phyloP scores from a whole-genome alignment of 1,140 invertebrate species.

The Nephotettix cincticeps region DNA sequence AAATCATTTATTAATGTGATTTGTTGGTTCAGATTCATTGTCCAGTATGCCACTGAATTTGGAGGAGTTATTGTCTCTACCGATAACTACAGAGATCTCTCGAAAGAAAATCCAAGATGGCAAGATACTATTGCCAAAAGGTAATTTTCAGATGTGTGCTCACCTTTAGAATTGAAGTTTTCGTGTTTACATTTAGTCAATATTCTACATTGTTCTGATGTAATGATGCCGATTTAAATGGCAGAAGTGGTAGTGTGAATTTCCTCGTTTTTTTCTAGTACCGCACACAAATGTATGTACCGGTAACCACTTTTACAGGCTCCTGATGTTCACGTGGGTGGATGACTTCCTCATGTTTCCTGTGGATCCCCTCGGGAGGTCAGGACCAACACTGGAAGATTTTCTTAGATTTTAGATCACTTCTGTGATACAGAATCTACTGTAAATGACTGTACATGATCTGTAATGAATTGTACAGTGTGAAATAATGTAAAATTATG shows the following conservation, averaged over 20 bases:
- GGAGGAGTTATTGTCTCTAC: slow-evolving; percentile 86
- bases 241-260: too few species aligned
- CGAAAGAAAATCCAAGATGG: slow-evolving; percentile 73
- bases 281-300: too few species aligned
- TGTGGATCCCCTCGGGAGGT: slow-evolving; percentile 82
- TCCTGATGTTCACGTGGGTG: slow-evolving; percentile 68
- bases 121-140: slow-evolving; percentile 62
- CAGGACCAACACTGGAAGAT: slow-evolving; percentile 74
- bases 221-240: neutral
- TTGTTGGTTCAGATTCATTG: slow-evolving; percentile 62
- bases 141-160: slow-evolving; percentile 25
- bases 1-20: slow-evolving; percentile 1
- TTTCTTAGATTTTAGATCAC: slow-evolving; percentile 69
- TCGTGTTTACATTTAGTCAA: neutral
- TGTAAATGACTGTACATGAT: too few species aligned
- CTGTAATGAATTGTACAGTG: too few species aligned
- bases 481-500: too few species aligned
- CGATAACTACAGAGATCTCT: slow-evolving; percentile 86
- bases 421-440: too few species aligned
- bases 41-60: slow-evolving; percentile 78
- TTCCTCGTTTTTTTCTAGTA: too few species aligned
- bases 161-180: neutral
- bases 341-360: slow-evolving; percentile 83
- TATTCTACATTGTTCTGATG: neutral
- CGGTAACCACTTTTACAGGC: too few species aligned